These are phyloP conservation scores for Trichomalopsis sarcophagae DNA, from an alignment of 1,140 invertebrate genomes.

Conservation along the genomic window DNA sequence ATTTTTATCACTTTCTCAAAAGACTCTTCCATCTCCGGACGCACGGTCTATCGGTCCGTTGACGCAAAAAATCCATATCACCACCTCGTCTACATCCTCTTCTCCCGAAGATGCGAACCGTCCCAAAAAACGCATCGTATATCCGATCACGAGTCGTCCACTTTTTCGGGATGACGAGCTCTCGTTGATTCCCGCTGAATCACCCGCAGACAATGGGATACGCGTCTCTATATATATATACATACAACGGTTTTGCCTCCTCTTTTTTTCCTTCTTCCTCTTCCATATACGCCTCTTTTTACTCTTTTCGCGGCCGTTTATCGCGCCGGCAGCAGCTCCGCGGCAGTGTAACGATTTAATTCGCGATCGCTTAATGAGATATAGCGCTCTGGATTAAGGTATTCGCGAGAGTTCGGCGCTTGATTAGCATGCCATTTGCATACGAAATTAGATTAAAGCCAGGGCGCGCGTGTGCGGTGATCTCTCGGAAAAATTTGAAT, in stretches of 20 bases:
- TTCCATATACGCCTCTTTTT: neutral
- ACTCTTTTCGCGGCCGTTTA: neutral
- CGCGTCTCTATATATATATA: neutral
- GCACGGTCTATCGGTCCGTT: slow-evolving; percentile 13
- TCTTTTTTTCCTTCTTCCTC: neutral
- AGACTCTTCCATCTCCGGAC: neutral
- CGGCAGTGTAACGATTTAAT: neutral
- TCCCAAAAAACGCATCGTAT: neutral
- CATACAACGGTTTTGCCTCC: neutral
- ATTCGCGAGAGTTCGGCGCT: neutral
- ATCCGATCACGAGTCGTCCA: neutral
- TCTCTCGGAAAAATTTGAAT: neutral
- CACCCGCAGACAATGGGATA: slow-evolving; percentile 24
- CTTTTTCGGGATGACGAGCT: neutral
- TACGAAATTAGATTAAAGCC: slow-evolving; percentile 30
- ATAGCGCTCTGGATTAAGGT: neutral
- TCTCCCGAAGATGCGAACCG: neutral
- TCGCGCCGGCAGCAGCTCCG: neutral
- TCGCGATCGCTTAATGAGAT: slow-evolving; percentile 41
- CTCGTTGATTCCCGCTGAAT: slow-evolving; percentile 51
- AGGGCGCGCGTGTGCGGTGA: neutral
- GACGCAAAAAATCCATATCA: neutral
- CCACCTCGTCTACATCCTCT: neutral
- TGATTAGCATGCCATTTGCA: slow-evolving; percentile 46
- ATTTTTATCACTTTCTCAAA: too few species aligned